Percentiles rank a stretch among this genome's conserved stretches.
phyloP scores from a whole-genome alignment of 2,888 invertebrate species.

The Punctoribates punctum region DNA sequence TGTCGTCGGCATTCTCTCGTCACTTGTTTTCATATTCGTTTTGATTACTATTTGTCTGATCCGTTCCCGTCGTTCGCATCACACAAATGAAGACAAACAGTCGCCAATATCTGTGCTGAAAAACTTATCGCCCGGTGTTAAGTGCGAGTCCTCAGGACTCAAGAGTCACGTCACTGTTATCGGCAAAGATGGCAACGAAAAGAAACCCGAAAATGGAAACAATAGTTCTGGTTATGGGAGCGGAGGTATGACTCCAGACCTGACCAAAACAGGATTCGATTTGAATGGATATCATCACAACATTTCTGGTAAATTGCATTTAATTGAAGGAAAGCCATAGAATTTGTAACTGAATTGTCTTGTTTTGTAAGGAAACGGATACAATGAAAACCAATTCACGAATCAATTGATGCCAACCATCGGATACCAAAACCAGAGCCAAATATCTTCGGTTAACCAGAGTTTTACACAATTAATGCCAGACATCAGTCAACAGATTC shows the following conservation, averaged over 20 bases:
- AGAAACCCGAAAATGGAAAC: constrained; percentile 48
- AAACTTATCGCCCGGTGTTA: constrained; percentile 26
- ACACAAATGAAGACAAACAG: constrained; percentile 23
- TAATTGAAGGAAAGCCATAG: not conserved
- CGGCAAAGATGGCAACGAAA: constrained; percentile 45
- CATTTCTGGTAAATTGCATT: constrained; percentile 8
- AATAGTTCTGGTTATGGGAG: constrained; percentile 46
- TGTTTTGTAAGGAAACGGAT: not conserved
- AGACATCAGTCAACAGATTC: constrained; percentile 10
- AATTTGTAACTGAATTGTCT: not conserved
- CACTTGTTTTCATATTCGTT: constrained; percentile 58
- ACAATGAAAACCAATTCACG: constrained; percentile 6
- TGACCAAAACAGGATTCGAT: constrained; percentile 30
- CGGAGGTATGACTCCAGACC: constrained; percentile 30
- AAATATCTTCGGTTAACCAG: constrained; percentile 7
- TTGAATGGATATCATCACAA: constrained; percentile 26
- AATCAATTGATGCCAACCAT: constrained; percentile 18
- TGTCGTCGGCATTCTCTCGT: constrained; percentile 64
- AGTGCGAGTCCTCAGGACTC: constrained; percentile 8
- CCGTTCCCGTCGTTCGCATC: constrained; percentile 29
- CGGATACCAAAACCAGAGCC: constrained; percentile 27
- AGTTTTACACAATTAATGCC: constrained; percentile 18
- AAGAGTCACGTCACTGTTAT: constrained; percentile 36
- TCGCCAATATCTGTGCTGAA: constrained; percentile 36
- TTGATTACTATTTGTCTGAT: constrained; percentile 59